Evolutionary conservation across 2,888 invertebrate genomes (phyloP), one percentile per base, ranked within the genome.

Genomic region (Chrysina gloriosa): DNA sequence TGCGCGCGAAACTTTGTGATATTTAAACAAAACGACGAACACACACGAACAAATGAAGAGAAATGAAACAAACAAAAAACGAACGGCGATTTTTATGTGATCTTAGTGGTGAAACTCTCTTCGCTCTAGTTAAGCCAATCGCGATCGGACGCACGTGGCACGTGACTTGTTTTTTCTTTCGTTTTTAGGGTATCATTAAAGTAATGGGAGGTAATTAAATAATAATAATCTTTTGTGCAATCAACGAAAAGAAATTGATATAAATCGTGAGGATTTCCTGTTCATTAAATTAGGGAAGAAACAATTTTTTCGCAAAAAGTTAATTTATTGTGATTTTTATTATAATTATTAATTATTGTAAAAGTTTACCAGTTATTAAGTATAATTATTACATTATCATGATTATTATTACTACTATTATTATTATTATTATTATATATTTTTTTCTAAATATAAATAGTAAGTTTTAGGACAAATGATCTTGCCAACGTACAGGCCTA

Each of bases 281-380:
- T 36, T 61, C 58, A 61, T 42, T 45, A 61, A 42, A 29, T 61
- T 56, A 16, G 39, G n/a, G 11, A 52, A 52, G 42, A 39, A 61
- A 61, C 25, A 21, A 61, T 61, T 52, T 52, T 31, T 52, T 16
- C 16, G 5, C 42, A 25, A 42, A 61, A 61, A 23, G 27, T 76
- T 76, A 77, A 77, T 77, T 79, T 80, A 79, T 80, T 80, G 79
- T 79, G 80, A 80, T 80, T 81, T 64, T 72, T 68, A 63, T 63
- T 70, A 67, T 64, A 39, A 48, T 45, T 39, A 50, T 63, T 65
- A 36, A 34, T 67, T 31, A 63, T 70, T 66, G 56, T 66, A 63
- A 69, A 66, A 61, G 64, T 69, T 47, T 58, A 63, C 65, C 45
- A 50, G 68, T 69, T 70, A 52, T 69, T 66, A 45, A n/a, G n/a